Evolutionary conservation across 2,113 vertebrate genomes (phyloP), one percentile per base, ranked within the genome.

Genomic region (Climacteris rufus): DNA sequence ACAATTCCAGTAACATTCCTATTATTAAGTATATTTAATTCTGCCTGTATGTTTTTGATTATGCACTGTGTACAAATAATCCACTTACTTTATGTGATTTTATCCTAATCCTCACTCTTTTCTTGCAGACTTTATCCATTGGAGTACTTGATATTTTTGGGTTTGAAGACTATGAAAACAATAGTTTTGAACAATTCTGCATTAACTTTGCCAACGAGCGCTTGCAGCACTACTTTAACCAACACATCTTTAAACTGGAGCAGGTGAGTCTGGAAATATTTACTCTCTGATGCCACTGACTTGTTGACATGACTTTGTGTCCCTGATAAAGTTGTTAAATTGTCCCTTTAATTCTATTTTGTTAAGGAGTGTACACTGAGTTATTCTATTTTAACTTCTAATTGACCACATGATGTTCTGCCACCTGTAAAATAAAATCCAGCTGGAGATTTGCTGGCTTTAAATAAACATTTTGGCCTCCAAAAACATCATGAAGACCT

Each of bases 161-260:
- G 24, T 99, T 99, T 94, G 99, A 99, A 97, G 99, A 99, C 98
- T 99, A 99, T 20, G 99, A 99, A 98, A 99, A 98, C 97, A 99
- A 99, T 95, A 99, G 99, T 96, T 99, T 99, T 37, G 99, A 99
- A 53, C 99, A 99, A 90, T 99, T 99, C 97, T 99, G 99, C 98
- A 99, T 99, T 95, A 99, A 99, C 98, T 99, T 99, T 37, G 99
- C 99, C 96, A 99, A 99, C 10, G 99, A 99, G 83, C 98, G 99
- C 83, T 98, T 99, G 69, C 99, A 99, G 96, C 99, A 99, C 97
- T 99, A 99, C 97, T 99, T 99, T 96, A 99, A 99, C 97, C 99
- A 99, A 79, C 99, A 99, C 98, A 99, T 99, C 94, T 99, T 99
- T 96, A 99, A 99, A 90, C 97, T 99, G 27, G 99, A 99, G 72